Percentiles rank a stretch among this genome's conserved stretches.
These are phyloP conservation scores for Pelusios castaneus DNA, from an alignment of 2,113 vertebrate genomes.

Conservation along the genomic window DNA sequence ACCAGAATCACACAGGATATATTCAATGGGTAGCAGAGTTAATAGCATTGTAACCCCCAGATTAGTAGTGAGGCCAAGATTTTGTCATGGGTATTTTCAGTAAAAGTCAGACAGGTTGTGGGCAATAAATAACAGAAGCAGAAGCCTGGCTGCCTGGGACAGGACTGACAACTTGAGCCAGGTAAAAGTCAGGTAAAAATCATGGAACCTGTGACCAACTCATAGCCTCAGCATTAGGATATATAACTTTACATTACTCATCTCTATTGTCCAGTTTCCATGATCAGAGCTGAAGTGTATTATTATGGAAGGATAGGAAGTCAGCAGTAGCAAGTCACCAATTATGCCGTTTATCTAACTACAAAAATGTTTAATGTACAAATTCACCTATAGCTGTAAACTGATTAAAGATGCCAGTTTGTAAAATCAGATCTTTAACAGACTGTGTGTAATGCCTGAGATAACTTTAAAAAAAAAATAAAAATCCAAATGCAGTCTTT, in stretches of 20 bases:
- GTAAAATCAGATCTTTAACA: not conserved
- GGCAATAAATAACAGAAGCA: too few species aligned
- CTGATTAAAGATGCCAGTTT: not conserved
- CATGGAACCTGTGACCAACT: not conserved
- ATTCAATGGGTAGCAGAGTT: too few species aligned
- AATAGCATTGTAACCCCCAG: too few species aligned
- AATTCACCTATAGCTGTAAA: not conserved
- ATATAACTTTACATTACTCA: not conserved
- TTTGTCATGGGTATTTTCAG: too few species aligned
- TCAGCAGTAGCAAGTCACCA: rapidly evolving
- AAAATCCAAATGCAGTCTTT: not conserved
- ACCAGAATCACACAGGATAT: not conserved
- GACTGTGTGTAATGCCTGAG: not conserved
- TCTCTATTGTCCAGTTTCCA: not conserved
- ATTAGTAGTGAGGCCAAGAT: too few species aligned
- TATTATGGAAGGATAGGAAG: not conserved
- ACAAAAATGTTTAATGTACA: not conserved
- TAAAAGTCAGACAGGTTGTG: too few species aligned
- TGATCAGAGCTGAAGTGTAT: not conserved
- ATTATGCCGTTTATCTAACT: not conserved
- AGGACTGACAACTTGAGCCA: too few species aligned
- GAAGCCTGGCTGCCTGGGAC: too few species aligned
- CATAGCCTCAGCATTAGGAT: not conserved
- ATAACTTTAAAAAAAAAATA: not conserved
- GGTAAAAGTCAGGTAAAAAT: too few species aligned